Evolutionary conservation across 2,113 vertebrate species (phyloP).

Genomic region (Pseudopodoces humilis): DNA sequence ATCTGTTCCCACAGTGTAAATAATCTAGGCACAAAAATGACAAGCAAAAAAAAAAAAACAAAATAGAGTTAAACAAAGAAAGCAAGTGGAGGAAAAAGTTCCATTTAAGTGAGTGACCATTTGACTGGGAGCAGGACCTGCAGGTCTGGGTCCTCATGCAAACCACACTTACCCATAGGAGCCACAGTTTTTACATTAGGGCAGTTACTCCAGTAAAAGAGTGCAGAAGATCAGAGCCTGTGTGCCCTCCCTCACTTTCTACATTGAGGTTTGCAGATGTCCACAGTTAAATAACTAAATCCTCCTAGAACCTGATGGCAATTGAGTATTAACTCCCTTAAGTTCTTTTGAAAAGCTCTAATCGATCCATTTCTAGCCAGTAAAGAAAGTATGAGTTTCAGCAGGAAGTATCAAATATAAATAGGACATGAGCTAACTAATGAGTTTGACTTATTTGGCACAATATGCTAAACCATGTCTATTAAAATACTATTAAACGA

Average conservation of each 20-base stretch:
- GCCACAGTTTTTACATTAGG: background rate
- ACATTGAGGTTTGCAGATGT: background rate
- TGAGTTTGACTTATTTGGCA: constrained; percentile 25
- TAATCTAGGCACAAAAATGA: constrained; percentile 6
- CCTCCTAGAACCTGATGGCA: background rate
- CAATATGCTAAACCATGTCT: background rate
- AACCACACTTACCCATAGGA: background rate
- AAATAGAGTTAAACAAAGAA: background rate
- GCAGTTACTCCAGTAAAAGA: background rate
- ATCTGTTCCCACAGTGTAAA: constrained; percentile 16
- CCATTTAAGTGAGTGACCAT: background rate
- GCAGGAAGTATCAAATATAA: constrained; percentile 41
- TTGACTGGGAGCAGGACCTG: background rate
- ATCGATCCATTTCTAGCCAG: background rate
- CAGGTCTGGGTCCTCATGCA: background rate
- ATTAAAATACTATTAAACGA: constrained; percentile 7
- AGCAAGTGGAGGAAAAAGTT: background rate
- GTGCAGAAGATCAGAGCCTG: background rate
- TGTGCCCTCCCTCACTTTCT: background rate
- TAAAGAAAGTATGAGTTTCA: background rate
- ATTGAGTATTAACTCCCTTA: background rate
- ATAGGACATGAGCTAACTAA: constrained; percentile 33
- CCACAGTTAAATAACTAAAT: background rate
- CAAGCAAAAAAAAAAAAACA: background rate
- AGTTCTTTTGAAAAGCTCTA: background rate